Evolutionary conservation across 2,113 vertebrate species (phyloP), one percentile per base, ranked within the genome.

Genomic region (Ursus arctos): DNA sequence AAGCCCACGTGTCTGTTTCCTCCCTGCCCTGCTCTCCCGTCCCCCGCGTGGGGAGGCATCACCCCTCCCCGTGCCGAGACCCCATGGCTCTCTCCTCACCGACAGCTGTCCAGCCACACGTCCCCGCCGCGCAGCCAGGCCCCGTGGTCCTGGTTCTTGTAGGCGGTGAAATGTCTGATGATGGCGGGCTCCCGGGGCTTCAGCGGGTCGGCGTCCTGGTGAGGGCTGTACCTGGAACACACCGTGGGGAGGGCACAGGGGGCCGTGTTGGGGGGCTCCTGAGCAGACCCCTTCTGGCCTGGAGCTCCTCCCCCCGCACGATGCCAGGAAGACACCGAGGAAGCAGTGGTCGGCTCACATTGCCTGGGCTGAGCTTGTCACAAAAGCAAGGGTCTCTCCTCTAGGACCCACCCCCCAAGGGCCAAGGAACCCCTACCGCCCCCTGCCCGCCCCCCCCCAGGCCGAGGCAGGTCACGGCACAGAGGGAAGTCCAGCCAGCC

Each of bases 121-220:
- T 99, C 99, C 88, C 99, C 99, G 85, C 99, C 99, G n/a, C 99
- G 99, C 95, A 99, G 99, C 99, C 99, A 99, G 93, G 99, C 99
- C 43, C 99, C 99, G 0, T 99, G 99, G 95, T 99, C 99, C 98
- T 99, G 99, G 98, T 99, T 99, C 99, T 99, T 99, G 97, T 99
- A 99, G 95, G 99, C 99, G 3, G 99, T 99, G 82, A 99, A 99
- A 97, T 96, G 98, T 28, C 99, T 98, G 93, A 99, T 99, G 76
- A 99, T 99, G 26, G 99, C 99, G 0, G 99, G 99, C 72, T 99
- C 99, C 96, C 99, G 99, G 85, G 99, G 99, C 98, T 99, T 99
- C 97, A 99, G 98, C 18, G 99, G 99, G 97, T 99, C 99, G 0
- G 99, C 99, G 0, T 99, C 99, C 97, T 99, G 99, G 98, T 99